Evolutionary conservation across 2,113 vertebrate species (phyloP).

Genomic region (Sturnus vulgaris): DNA sequence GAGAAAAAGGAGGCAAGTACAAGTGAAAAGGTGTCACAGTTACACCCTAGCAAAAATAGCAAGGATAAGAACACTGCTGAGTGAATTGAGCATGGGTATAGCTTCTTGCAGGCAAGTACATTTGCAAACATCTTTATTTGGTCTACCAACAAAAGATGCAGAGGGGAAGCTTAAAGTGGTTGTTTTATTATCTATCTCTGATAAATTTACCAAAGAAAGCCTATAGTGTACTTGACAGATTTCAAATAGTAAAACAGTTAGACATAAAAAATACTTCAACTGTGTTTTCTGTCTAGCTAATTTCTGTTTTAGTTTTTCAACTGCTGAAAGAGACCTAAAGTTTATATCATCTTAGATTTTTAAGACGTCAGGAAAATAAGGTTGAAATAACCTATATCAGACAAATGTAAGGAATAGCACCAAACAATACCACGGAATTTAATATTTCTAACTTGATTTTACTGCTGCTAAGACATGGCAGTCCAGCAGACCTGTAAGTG

Average conservation of each 20-base stretch:
- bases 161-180: background rate
- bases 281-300: background rate
- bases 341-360: background rate
- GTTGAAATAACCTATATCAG: background rate
- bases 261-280: background rate
- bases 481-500: background rate
- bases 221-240: background rate
- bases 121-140: background rate
- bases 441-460: background rate
- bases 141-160: background rate
- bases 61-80: background rate
- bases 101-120: background rate
- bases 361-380: background rate
- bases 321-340: background rate
- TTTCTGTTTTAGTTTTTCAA: background rate
- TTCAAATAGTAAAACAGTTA: background rate
- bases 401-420: background rate
- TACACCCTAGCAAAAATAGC: background rate
- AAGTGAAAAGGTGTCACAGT: background rate
- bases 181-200: background rate
- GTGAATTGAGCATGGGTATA: background rate
- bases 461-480: background rate
- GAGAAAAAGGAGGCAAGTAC: background rate
- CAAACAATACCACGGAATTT: background rate
- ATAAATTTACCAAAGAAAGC: background rate